Evolutionary conservation across 2,888 invertebrate genomes (phyloP).

Genomic region (Sepioteuthis lessoniana): DNA sequence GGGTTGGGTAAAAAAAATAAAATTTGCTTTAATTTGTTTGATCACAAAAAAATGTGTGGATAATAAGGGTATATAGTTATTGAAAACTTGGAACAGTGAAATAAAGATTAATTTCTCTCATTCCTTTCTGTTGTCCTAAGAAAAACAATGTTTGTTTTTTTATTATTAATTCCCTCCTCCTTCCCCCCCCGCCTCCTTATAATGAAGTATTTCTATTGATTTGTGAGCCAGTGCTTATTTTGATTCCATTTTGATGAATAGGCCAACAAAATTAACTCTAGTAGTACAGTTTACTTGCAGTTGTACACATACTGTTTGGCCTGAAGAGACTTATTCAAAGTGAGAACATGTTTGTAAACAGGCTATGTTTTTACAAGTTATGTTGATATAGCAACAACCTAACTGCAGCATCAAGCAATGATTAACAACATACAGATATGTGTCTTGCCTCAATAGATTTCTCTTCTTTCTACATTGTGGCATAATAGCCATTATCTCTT

Average conservation of each 20-base stretch:
- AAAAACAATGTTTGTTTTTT: not conserved
- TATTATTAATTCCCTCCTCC: too few species aligned
- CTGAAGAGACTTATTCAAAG: conserved; percentile 23
- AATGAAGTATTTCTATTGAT: conserved; percentile 16
- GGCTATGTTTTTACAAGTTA: not conserved
- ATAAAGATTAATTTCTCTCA: not conserved
- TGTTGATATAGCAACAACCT: not conserved
- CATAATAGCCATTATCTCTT: not conserved
- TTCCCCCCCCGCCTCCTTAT: too few species aligned
- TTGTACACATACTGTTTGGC: not conserved
- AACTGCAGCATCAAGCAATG: not conserved
- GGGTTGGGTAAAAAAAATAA: not conserved
- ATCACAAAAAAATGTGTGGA: not conserved
- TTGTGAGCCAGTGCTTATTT: not conserved
- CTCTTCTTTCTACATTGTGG: not conserved
- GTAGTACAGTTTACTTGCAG: not conserved
- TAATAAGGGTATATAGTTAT: not conserved
- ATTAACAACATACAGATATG: not conserved
- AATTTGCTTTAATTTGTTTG: not conserved
- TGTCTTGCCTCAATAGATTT: not conserved
- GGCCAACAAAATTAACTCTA: not conserved
- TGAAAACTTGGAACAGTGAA: not conserved
- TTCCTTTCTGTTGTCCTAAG: not conserved
- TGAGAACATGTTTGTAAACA: conserved; percentile 17
- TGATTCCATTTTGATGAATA: not conserved